Evolutionary conservation across 2,797 vertebrate genomes (phyloP).

Genomic region (Catamblyrhynchus diadema): DNA sequence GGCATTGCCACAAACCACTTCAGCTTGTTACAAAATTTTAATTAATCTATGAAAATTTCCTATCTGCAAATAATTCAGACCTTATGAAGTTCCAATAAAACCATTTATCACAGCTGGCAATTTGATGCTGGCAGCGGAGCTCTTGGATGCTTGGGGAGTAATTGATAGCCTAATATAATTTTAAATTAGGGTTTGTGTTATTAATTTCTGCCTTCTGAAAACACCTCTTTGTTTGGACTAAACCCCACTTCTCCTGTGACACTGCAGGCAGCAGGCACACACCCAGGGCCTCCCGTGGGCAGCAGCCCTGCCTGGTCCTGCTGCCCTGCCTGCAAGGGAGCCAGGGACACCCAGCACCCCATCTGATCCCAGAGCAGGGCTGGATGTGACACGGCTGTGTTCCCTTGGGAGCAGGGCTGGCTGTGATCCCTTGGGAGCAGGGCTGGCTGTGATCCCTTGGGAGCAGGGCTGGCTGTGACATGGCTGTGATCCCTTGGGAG

Average conservation of each 20-base stretch:
- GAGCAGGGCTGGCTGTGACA: not conserved
- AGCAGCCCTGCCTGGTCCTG: not conserved
- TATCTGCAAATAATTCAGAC: slow-evolving; percentile 60
- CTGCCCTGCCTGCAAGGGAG: fast-evolving
- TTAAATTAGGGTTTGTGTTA: slow-evolving; percentile 64
- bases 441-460: not conserved
- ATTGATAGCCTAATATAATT: slow-evolving; percentile 71
- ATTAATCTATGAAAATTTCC: slow-evolving; percentile 66
- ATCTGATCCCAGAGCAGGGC: fast-evolving
- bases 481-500: too few species aligned
- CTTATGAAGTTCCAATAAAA: slow-evolving; percentile 64
- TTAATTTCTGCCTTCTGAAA: slow-evolving; percentile 61
- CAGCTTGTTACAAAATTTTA: slow-evolving; percentile 49
- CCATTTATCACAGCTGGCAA: slow-evolving; percentile 66
- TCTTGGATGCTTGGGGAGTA: slow-evolving; percentile 20
- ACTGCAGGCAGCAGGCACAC: fast-evolving
- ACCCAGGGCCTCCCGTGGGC: fast-evolving
- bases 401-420: not conserved
- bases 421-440: not conserved
- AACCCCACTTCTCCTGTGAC: not conserved
- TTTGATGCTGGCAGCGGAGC: slow-evolving; percentile 56
- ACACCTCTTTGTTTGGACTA: slow-evolving; percentile 25
- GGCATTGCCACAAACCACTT: not conserved
- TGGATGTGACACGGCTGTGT: fast-evolving
- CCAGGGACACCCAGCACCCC: fast-evolving